Conservation (phyloP, 1,140 invertebrate species). For the Micrasema longulum region DNA sequence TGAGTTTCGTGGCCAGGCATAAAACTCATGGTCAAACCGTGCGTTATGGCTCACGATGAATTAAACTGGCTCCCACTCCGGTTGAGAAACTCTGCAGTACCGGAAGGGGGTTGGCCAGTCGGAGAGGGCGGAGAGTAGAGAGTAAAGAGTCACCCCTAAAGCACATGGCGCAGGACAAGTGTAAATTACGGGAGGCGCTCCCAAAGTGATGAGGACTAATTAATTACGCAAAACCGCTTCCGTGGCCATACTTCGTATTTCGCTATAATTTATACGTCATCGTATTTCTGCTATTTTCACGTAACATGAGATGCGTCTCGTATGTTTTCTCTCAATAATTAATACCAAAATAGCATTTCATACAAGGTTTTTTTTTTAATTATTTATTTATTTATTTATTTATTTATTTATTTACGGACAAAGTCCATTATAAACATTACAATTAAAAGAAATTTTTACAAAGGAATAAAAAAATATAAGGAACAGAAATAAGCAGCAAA, state of each 20-base stretch:
- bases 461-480: too few relatives aligned
- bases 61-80: too few relatives aligned
- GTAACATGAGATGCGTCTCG: background rate
- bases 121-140: background rate
- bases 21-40: too few relatives aligned
- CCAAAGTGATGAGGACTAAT: constrained; percentile 39
- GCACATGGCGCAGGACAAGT: constrained; percentile 37
- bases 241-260: constrained; percentile 28
- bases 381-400: background rate
- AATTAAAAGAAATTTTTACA: too few relatives aligned
- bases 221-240: constrained; percentile 31
- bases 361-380: background rate
- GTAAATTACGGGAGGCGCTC: constrained; percentile 35
- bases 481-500: too few relatives aligned
- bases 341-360: background rate
- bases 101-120: background rate
- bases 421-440: too few relatives aligned
- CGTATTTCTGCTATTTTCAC: background rate
- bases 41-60: too few relatives aligned
- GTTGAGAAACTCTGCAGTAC: background rate
- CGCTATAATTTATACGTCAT: constrained; percentile 17
- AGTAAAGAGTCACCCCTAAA: constrained; percentile 21
- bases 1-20: too few relatives aligned
- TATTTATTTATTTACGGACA: too few relatives aligned
- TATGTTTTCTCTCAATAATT: background rate